phyloP scores from a whole-genome alignment of 37 sponge, comb jelly and placozoan genomes.

The Ephydatia muelleri region DNA sequence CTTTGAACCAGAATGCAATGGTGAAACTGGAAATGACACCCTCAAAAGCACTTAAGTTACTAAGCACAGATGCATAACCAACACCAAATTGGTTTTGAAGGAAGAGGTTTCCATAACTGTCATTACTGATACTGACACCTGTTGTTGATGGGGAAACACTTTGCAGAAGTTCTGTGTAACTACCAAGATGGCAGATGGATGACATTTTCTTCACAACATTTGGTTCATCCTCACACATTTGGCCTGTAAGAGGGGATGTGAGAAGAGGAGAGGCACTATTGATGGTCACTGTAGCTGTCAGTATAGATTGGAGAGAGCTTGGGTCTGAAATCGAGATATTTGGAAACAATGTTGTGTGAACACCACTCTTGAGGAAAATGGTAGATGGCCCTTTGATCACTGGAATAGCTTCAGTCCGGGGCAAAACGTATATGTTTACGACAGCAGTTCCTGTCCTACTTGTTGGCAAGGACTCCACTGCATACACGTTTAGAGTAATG shows the following conservation, averaged over 20 bases:
- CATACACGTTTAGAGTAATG: conserved; percentile 57
- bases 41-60: conserved; percentile 24
- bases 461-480: conserved; percentile 66
- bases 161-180: conserved; percentile 14
- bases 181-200: conserved; percentile 42
- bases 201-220: conserved; percentile 41
- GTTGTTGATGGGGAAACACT: neutral
- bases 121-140: neutral
- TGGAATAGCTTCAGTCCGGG: conserved; percentile 54
- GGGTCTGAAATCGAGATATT: conserved; percentile 45
- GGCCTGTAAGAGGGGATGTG: conserved; percentile 41
- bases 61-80: conserved; percentile 17
- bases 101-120: conserved; percentile 27
- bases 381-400: conserved; percentile 12
- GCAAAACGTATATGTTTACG: conserved; percentile 58
- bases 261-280: conserved; percentile 18
- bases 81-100: conserved; percentile 11
- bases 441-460: conserved; percentile 72
- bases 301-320: conserved; percentile 37
- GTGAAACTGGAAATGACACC: conserved; percentile 41
- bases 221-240: conserved; percentile 57
- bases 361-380: conserved; percentile 37
- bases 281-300: conserved; percentile 23
- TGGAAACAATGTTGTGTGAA: conserved; percentile 5
- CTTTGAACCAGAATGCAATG: conserved; percentile 60